Base-by-base conservation (phyloP, 2,888 invertebrate species). In the Itoplectis maculator region DNA sequence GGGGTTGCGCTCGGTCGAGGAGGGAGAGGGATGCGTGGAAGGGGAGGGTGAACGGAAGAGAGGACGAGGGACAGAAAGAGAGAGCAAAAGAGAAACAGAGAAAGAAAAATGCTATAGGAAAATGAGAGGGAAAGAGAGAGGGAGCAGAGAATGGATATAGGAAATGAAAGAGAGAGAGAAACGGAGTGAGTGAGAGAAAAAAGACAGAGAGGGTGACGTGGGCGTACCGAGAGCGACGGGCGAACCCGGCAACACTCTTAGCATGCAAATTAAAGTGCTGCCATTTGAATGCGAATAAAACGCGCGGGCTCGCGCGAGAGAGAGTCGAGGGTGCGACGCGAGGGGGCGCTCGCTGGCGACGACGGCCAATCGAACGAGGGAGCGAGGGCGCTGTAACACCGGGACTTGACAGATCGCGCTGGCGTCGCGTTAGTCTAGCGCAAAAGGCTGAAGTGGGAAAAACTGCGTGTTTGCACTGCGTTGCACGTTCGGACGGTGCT, bases 241-340 rank as follows among this genome's bases (percentile, higher is more conserved):
- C 84, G 85, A 15, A 45, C 23, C n/a, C 70, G 87, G 89, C 86
- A 84, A 85, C 84, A 89, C 92, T 92, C 92, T 92, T 92, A 92
- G 92, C 92, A 92, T 92, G 92, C 92, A 92, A 92, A 92, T 92
- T 92, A 92, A 92, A 92, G 91, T 92, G 89, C 92, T 90, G 90
- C 91, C 91, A 91, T 92, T 92, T 91, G 91, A 92, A 92, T 92
- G 91, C 89, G 92, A 92, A 92, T 92, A 92, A 92, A 92, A 92
- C 89, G 89, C 88, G 88, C 87, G 84, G 85, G 79, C 69, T 65
- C 20, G 86, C 73, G 29, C 29, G 29, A 29, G 29, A 29, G 29
- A 29, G 87, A 88, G 83, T 81, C 83, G 77, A 83, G 79, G 75
- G 78, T 66, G 54, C 47, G 40, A 61, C 70, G 63, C 73, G 59